These are phyloP conservation scores for Leistus spinibarbis DNA, from an alignment of 2,888 invertebrate species.

Conservation along the genomic window DNA sequence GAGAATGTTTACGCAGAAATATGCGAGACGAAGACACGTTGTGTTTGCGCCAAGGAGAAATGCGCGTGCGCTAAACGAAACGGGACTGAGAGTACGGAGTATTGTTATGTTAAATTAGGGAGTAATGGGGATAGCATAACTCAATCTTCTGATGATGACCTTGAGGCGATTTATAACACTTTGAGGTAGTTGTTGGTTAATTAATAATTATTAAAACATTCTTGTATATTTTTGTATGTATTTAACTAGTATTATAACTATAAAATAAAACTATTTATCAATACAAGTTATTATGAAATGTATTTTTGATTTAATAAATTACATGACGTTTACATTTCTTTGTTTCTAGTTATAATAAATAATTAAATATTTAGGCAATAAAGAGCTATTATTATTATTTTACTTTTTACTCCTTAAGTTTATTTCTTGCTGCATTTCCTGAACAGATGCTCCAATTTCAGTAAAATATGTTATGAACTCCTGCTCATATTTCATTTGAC, in stretches of 20 bases:
- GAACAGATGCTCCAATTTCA: conserved; percentile 6
- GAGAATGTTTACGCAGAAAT: conserved; percentile 77
- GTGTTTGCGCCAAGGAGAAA: conserved; percentile 19
- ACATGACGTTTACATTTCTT: neutral
- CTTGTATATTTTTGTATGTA: conserved; percentile 22
- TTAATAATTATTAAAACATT: neutral
- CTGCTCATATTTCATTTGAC: neutral
- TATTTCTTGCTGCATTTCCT: conserved; percentile 13
- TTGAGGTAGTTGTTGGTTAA: conserved; percentile 47
- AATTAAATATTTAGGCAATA: neutral
- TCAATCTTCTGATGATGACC: conserved; percentile 54
- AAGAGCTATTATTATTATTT: neutral
- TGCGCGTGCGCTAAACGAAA: conserved; percentile 39
- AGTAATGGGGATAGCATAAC: conserved; percentile 56
- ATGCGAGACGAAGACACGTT: conserved; percentile 54
- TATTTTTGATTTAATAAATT: conserved; percentile 24
- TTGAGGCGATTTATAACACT: conserved; percentile 56
- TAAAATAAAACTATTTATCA: conserved; percentile 35
- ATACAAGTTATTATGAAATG: neutral
- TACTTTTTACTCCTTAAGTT: too few relatives aligned
- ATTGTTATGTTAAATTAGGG: conserved; percentile 54
- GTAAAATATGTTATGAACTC: conserved; percentile 10
- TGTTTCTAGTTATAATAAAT: neutral
- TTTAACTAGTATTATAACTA: conserved; percentile 26
- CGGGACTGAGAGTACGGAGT: conserved; percentile 45